Base-by-base conservation (phyloP, 1,140 invertebrate genomes). In the Lepidurus packardi region DNA sequence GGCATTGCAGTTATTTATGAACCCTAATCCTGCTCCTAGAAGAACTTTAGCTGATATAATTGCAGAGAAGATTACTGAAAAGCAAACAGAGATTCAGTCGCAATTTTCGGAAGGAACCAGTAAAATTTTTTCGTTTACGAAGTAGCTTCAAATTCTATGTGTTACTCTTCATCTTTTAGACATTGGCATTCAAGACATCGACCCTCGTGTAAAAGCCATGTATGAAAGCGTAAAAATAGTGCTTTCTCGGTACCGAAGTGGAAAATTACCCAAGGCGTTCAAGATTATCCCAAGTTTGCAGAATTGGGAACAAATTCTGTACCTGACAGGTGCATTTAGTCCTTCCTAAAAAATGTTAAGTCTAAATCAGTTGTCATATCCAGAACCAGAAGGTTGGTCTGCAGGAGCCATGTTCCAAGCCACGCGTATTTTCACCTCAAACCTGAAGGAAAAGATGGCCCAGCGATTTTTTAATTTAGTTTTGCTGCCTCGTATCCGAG, bases 191-290 rank as follows among this genome's bases (percentile, higher is more conserved):
- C 90, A 93, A 83, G 91, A 94, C 80, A 84, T 97, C 76, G 92
- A 96, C 87, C 92, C 93, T 24, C 78, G 85, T 80, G 84, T 90
- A 16, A 89, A 90, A 82, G 85, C 90, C 74, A 91, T 97, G 91
- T 98, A 96, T 84, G 91, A 94, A 86, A 93, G 94, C 78, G 93
- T 99, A 1, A 86, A 91, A 81, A 90, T 94, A 83, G 92, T 98
- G 16, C 86, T 98, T 75, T 86, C 89, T 45, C 93, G 91, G 81
- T 99, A 99, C 85, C 88, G 97, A 77, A 96, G 93, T 86, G 98
- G 98, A 16, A 98, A 97, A 87, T 85, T 99, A 45, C 98, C 98
- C 0, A 99, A 99, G 85, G 96, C 97, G 10, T 99, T 99, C 84
- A 99, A 99, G 88, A 91, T 98, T 80, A 91, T 99, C 79, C 97